These are phyloP conservation scores for Trogon surrucura DNA, from an alignment of 2,113 vertebrate species.

Conservation along the genomic window DNA sequence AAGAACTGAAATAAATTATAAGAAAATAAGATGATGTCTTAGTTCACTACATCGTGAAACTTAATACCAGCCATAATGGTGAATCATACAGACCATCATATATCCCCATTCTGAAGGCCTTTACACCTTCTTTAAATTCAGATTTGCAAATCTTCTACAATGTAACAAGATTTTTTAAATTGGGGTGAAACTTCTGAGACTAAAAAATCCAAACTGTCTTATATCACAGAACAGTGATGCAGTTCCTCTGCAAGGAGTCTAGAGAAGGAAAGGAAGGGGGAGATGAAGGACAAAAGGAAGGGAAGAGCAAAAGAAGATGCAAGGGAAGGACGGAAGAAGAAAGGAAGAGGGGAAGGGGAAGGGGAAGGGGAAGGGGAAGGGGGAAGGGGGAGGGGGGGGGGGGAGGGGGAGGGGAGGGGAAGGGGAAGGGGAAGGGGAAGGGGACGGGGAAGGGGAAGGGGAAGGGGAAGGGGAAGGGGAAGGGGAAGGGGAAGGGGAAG, in stretches of 20 bases:
- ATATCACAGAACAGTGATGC: constrained; percentile 10
- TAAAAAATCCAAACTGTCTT: constrained; percentile 15
- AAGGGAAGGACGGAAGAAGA: background rate
- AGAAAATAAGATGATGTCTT: constrained; percentile 75
- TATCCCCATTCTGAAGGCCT: constrained; percentile 27
- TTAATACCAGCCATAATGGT: constrained; percentile 41
- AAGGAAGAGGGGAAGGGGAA: background rate
- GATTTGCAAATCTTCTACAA: constrained; percentile 24
- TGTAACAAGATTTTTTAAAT: background rate
- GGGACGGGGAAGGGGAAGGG: no score
- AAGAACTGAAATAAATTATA: constrained; percentile 80
- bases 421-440: no score
- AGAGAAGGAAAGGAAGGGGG: background rate
- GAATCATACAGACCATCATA: constrained; percentile 36
- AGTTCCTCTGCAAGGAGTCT: constrained; percentile 12
- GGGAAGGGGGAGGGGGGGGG: background rate
- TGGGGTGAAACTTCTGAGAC: constrained; percentile 33
- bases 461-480: background rate
- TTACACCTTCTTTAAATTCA: constrained; percentile 28
- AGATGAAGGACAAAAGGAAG: background rate
- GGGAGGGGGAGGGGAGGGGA: background rate
- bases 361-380: no score
- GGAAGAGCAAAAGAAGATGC: no score
- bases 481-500: background rate
- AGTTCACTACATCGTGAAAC: constrained; percentile 68